Evolutionary conservation across 1,140 invertebrate species (phyloP), one percentile per base, ranked within the genome.

Genomic region (Octopus sinensis): DNA sequence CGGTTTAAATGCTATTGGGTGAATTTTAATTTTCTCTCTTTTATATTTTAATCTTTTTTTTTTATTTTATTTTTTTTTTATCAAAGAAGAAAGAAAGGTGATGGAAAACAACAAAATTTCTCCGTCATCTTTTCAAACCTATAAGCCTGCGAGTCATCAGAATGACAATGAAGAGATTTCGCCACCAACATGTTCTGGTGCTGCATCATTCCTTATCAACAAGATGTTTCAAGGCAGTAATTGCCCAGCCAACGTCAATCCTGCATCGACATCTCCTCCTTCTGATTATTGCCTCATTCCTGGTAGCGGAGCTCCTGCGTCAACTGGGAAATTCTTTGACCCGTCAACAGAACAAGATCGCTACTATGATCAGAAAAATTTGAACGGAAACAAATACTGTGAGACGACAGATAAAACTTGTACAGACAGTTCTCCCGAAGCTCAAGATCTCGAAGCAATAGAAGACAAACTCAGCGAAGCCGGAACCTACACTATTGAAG

Each of bases 401-500:
- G 68, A 73, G 4, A 43, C 53, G 6, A 10, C 12, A 13, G 12
- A 17, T n/a, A 12, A 54, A 6, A 17, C 17, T 17, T 54, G 12
- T 43, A 5, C 6, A 12, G 53, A 79, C 5, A 43, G 12, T 13
- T 68, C n/a, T 68, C 12, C 12, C 62, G 12, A n/a, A 12, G n/a
- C 62, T n/a, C 12, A 12, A 13, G n/a, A 68, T 13, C 12, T 13
- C 12, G 12, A 89, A 78, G 86, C 86, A 84, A 89, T 91, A 52
- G 30, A 43, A 43, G 95, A 94, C 84, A 94, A 94, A 53, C 92
- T 93, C 0, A 96, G 95, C 89, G 95, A 96, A 88, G 92, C 95
- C 6, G 96, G 96, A 53, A 97, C 96, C 2, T 97, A 97, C 84
- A 97, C 96, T 0, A 93, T 97, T 56, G 90, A 90, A 76, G 86